Evolutionary conservation across 2,888 invertebrate species (phyloP).

Genomic region (Nasonia oneida): DNA sequence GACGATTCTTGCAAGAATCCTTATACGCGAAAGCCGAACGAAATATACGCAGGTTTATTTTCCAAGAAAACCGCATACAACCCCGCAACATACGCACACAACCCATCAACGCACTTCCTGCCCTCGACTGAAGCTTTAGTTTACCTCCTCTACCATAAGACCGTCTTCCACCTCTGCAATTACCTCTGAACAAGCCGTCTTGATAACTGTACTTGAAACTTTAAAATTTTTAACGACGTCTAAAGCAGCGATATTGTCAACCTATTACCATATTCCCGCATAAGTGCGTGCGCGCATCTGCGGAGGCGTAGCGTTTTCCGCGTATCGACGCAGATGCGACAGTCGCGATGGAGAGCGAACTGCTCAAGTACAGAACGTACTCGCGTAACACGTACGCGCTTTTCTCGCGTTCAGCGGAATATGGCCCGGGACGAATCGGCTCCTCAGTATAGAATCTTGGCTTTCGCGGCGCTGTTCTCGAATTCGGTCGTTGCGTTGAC

Average conservation of each 20-base stretch:
- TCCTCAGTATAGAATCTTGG: not conserved
- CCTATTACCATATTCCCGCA: not conserved
- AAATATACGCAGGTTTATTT: too few relatives aligned
- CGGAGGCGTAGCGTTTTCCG: not conserved
- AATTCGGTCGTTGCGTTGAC: not conserved
- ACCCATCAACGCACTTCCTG: not conserved
- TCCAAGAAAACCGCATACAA: too few relatives aligned
- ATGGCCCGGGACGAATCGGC: conserved; percentile 4
- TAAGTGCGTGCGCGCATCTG: not conserved
- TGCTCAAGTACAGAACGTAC: conserved; percentile 20
- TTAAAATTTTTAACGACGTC: not conserved
- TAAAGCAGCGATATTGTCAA: not conserved
- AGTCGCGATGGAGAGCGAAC: conserved; percentile 1
- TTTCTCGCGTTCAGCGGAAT: conserved; percentile 18
- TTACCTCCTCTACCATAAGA: not conserved
- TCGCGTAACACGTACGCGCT: not conserved
- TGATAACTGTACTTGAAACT: not conserved
- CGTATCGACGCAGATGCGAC: not conserved
- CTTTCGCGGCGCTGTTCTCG: not conserved
- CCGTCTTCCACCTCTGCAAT: not conserved
- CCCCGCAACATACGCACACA: too few relatives aligned
- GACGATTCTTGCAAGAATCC: too few relatives aligned
- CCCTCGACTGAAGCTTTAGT: not conserved
- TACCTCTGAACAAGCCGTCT: not conserved
- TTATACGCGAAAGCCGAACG: too few relatives aligned